Base-by-base conservation (phyloP, 2,797 vertebrate species). In the Rhabdophis nuchalis region DNA sequence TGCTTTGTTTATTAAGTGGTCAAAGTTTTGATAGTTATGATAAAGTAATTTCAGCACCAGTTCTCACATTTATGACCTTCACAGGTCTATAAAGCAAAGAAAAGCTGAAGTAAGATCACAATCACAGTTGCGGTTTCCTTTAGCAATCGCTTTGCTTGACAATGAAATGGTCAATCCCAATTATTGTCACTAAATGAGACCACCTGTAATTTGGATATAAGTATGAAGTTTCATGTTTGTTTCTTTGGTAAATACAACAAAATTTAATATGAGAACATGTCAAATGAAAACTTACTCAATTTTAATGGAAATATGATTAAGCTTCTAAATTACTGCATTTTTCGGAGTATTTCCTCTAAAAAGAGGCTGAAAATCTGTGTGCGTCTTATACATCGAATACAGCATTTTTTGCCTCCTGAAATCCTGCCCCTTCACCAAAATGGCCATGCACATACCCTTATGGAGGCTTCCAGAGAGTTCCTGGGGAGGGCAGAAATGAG, bases 301-400 rank as follows among this genome's bases (percentile, higher is more conserved):
- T 90, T 87, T 92, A 91, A 94, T 5, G 2, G 1, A 18, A 95
- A 32, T 41, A 92, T 41, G 23, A 91, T 25, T 89, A 64, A 93
- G 85, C 27, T 87, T 1, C 2, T 25, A 5, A 46, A 3, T 46
- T 72, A n/a, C n/a, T n/a, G n/a, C n/a, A n/a, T n/a, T n/a, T n/a
- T n/a, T n/a, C n/a, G n/a, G n/a, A n/a, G n/a, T n/a, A n/a, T n/a
- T n/a, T n/a, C n/a, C n/a, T n/a, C n/a, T n/a, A n/a, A n/a, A n/a
- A n/a, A n/a, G n/a, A n/a, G n/a, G n/a, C n/a, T n/a, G n/a, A n/a
- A n/a, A n/a, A n/a, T n/a, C n/a, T n/a, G n/a, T n/a, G n/a, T n/a
- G n/a, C n/a, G n/a, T n/a, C n/a, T n/a, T n/a, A n/a, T n/a, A n/a
- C n/a, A n/a, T n/a, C n/a, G n/a, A n/a, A n/a, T n/a, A n/a, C n/a